phyloP scores from a whole-genome alignment of 2,113 vertebrate species.

The Aplodontia rufa region DNA sequence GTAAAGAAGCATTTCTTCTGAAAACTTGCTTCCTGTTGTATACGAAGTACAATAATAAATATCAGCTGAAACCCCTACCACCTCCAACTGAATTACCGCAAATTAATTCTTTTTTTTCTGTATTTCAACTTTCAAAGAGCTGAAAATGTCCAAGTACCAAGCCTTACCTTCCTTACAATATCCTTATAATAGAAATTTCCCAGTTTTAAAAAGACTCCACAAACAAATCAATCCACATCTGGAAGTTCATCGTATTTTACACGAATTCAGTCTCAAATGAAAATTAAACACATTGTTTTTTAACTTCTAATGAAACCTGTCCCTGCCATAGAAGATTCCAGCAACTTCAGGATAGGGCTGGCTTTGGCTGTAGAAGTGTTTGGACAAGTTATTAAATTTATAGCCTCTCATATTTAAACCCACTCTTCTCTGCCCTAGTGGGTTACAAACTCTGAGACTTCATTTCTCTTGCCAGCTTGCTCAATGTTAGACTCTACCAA shows the following conservation, averaged over 20 bases:
- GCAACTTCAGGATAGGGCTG: background rate
- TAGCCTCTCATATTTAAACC: background rate
- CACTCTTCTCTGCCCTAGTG: background rate
- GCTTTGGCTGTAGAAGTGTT: background rate
- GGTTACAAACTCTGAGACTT: background rate
- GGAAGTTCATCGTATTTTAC: slow-evolving; percentile 16
- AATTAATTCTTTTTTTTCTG: background rate
- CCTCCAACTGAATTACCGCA: slow-evolving; percentile 27
- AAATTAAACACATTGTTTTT: background rate
- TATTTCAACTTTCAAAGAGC: slow-evolving; percentile 26
- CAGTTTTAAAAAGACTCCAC: slow-evolving; percentile 6
- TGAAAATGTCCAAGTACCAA: slow-evolving; percentile 19
- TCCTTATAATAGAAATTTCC: background rate
- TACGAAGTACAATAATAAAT: background rate
- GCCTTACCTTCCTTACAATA: background rate
- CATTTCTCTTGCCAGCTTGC: background rate
- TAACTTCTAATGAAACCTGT: background rate
- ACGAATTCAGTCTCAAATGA: slow-evolving; percentile 43
- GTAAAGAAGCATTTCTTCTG: background rate
- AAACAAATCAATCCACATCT: background rate
- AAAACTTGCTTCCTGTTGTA: slow-evolving; percentile 5
- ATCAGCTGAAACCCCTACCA: background rate
- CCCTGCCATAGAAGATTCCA: background rate
- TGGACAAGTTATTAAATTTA: slow-evolving; percentile 5
- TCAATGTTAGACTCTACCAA: slow-evolving; percentile 17